These are phyloP conservation scores for Branchinecta sandiegonensis DNA, from an alignment of 2,888 invertebrate genomes.

Conservation along the genomic window DNA sequence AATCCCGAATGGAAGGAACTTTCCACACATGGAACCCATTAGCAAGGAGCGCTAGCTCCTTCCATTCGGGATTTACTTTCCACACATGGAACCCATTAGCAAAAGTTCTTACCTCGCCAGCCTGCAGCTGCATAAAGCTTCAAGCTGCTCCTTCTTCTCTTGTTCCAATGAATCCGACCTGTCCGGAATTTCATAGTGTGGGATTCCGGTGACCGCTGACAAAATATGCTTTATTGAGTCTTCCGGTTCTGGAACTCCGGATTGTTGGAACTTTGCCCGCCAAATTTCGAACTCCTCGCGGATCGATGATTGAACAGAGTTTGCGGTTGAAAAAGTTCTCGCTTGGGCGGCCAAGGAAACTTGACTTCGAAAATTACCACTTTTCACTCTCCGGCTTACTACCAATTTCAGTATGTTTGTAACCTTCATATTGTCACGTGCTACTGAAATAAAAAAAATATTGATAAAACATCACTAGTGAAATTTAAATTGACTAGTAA, in stretches of 20 bases:
- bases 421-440: not conserved
- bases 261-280: slow-evolving; percentile 1
- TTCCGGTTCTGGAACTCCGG: not conserved
- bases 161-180: not conserved
- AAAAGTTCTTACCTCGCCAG: not conserved
- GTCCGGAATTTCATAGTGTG: not conserved
- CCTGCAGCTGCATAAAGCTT: not conserved
- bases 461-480: no score
- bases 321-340: not conserved
- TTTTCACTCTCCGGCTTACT: not conserved
- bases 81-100: no score
- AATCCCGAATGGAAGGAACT: no score
- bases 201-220: slow-evolving; percentile 1
- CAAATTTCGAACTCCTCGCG: not conserved
- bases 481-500: no score
- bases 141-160: not conserved
- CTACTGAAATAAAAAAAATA: no score
- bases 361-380: not conserved
- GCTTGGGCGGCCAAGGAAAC: not conserved
- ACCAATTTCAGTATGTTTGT: not conserved
- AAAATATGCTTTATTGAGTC: slow-evolving; percentile 4
- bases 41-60: no score
- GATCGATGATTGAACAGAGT: not conserved
- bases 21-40: no score
- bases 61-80: no score